phyloP scores from a whole-genome alignment of 2,113 vertebrate species.

The Balaeniceps rex region DNA sequence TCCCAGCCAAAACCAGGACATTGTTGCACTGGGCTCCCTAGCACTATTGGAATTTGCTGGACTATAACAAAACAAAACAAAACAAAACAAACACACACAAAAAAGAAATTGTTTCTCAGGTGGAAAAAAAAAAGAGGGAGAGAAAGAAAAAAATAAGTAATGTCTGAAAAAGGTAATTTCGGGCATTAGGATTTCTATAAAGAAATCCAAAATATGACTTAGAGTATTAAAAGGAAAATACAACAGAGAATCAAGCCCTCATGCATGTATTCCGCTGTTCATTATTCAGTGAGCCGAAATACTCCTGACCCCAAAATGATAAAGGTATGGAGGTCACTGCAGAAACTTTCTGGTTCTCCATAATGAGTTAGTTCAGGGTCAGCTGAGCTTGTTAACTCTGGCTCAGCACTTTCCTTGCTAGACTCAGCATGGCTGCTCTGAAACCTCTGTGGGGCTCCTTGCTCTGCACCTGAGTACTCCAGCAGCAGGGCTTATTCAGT shows the following conservation, averaged over 20 bases:
- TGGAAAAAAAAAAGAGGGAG: background rate
- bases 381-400: conserved; percentile 31
- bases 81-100: background rate
- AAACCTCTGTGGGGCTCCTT: background rate
- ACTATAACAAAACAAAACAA: background rate
- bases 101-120: background rate
- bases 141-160: background rate
- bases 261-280: background rate
- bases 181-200: background rate
- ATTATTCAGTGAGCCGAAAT: background rate
- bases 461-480: background rate
- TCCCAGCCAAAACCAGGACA: too few species aligned
- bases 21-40: background rate
- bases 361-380: conserved; percentile 30
- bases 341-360: background rate
- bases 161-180: background rate
- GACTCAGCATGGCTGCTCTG: background rate
- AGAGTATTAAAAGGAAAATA: background rate
- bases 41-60: background rate
- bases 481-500: background rate
- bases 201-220: background rate
- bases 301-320: background rate
- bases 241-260: background rate
- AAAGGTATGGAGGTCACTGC: background rate
- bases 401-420: background rate